These are phyloP conservation scores for Cryptotermes secundus DNA, from an alignment of 1,140 invertebrate species.

Conservation along the genomic window DNA sequence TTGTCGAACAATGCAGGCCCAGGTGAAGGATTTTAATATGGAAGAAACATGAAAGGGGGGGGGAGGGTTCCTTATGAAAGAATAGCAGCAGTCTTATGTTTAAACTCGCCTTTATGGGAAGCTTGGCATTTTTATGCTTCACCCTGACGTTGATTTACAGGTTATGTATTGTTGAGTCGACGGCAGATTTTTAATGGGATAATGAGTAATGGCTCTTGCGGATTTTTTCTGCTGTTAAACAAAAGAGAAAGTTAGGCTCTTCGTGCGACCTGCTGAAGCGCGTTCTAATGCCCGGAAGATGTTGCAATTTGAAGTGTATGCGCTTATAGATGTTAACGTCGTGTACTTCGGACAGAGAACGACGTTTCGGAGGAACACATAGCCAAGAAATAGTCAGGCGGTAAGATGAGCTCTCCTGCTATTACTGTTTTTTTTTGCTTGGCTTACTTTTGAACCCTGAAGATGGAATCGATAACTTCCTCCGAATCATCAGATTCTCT, in stretches of 20 bases:
- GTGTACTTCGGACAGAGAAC: too few relatives aligned
- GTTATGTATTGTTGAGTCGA: not conserved
- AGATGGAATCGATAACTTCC: too few relatives aligned
- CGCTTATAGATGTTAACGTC: too few relatives aligned
- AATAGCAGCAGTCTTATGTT: not conserved
- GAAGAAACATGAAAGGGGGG: not conserved
- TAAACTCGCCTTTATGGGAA: not conserved
- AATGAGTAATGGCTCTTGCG: not conserved
- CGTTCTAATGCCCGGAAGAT: not conserved
- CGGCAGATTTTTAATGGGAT: not conserved
- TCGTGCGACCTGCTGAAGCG: not conserved
- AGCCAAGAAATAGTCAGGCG: too few relatives aligned
- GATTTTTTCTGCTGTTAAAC: not conserved
- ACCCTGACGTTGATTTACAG: not conserved
- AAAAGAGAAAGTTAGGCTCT: not conserved
- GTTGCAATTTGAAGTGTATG: too few relatives aligned
- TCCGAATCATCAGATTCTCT: too few relatives aligned
- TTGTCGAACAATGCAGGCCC: too few relatives aligned
- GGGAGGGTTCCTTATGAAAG: not conserved
- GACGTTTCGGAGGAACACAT: too few relatives aligned
- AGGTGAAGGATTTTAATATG: not conserved
- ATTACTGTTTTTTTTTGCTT: too few relatives aligned
- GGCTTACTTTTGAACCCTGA: too few relatives aligned
- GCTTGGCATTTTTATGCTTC: not conserved
- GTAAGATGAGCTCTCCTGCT: too few relatives aligned